Evolutionary conservation across 2,797 vertebrate genomes (phyloP).

Genomic region (Coilia nasus): DNA sequence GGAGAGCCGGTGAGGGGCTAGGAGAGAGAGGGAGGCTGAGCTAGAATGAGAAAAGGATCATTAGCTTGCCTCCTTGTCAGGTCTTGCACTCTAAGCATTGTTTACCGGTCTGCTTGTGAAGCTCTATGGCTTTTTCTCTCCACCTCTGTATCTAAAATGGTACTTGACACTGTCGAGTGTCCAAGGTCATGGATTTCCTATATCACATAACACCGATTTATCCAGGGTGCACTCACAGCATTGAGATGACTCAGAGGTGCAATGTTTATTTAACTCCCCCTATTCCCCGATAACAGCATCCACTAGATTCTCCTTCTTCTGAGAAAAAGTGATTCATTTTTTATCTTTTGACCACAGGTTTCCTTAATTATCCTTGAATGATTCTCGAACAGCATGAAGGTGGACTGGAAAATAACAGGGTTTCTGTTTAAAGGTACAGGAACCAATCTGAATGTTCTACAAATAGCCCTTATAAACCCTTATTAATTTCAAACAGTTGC

Average conservation of each 20-base stretch:
- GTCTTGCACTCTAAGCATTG: background rate
- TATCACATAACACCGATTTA: background rate
- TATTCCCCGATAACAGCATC: background rate
- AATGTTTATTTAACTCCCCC: background rate
- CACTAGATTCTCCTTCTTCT: background rate
- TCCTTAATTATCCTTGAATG: background rate
- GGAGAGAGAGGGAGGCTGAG: background rate
- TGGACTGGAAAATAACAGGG: background rate
- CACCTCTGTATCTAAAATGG: background rate
- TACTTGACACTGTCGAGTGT: background rate
- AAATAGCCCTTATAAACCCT: background rate
- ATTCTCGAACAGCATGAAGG: background rate
- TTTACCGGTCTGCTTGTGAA: constrained; percentile 5
- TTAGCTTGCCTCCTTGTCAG: background rate
- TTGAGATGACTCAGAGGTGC: background rate
- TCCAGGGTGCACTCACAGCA: background rate
- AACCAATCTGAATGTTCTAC: background rate
- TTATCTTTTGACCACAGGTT: background rate
- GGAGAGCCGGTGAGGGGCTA: background rate
- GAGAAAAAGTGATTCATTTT: constrained; percentile 11
- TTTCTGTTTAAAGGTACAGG: background rate
- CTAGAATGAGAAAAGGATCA: background rate
- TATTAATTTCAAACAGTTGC: background rate
- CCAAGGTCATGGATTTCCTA: constrained; percentile 1
- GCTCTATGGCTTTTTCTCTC: background rate